Conservation (phyloP, 2,888 invertebrate genomes). For the Pecten maximus region DNA sequence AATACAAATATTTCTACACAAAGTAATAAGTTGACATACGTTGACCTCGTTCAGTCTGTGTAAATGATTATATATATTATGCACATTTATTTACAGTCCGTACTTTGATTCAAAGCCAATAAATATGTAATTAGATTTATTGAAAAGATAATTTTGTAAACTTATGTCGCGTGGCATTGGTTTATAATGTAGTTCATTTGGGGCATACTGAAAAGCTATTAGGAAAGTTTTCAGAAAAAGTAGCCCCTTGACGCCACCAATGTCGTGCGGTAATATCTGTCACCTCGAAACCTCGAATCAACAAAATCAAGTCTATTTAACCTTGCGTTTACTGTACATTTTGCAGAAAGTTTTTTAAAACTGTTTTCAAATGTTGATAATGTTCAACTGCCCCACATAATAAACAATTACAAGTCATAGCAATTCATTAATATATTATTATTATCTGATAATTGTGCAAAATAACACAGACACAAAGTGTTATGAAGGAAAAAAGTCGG, state of each 20-base stretch:
- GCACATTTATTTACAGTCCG: background rate
- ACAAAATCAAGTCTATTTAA: background rate
- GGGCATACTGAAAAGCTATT: background rate
- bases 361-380: background rate
- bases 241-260: background rate
- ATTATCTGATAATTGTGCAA: background rate
- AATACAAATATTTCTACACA: constrained; percentile 3
- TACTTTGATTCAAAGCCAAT: background rate
- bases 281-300: background rate
- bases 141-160: constrained; percentile 5
- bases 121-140: background rate
- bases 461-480: no score
- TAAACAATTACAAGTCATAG: background rate
- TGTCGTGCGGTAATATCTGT: background rate
- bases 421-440: background rate
- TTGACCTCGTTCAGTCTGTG: background rate
- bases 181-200: background rate
- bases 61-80: background rate
- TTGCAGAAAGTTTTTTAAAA: background rate
- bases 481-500: no score
- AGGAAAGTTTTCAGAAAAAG: background rate
- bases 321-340: background rate
- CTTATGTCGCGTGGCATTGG: background rate
- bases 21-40: constrained; percentile 1
- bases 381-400: background rate